Base-by-base conservation (phyloP, 2,113 vertebrate species). In the Rutilus rutilus region DNA sequence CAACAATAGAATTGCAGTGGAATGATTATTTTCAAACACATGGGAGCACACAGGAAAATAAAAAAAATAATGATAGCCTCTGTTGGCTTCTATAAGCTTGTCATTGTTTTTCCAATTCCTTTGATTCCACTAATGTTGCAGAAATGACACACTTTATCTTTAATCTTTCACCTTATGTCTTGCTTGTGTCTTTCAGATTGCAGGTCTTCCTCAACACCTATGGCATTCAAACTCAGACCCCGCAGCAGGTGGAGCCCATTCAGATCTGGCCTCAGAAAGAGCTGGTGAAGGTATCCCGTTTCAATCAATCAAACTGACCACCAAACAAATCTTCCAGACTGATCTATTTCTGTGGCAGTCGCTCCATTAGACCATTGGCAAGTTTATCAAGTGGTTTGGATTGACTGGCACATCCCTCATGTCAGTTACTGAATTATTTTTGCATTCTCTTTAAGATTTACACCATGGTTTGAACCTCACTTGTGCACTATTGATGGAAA, bases 241-340 rank as follows among this genome's bases (percentile, higher is more conserved):
- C 98, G 2, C 97, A 98, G 85, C 98, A 99, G 89, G 98, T 99
- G 85, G 98, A 99, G 88, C 98, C 98, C 62, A 99, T 99, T 90
- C 98, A 99, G 93, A 99, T 99, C 91, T 99, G 98, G 98, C 95
- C 97, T 52, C 98, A 99, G 88, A 96, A 98, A 88, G 98, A 99
- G 82, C 96, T 99, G 71, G 97, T 99, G 52, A 99, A 99, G 94
- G 98, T 99, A 95, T 89, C 5, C 64, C 59, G 86, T 6, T 71
- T 73, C 45, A 71, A 54, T 75, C 57, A 74, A 50, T 84, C 45
- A 76, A 62, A 78, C 69, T 73, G 27, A 9, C 33, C 36, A 52
- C 76, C 71, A 52, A 52, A 60, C 50, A 60, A 30, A 74, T 60
- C 30, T 25, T 78, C 4, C 74, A 73, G 39, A 7, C 81, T 12